A percentile compares a stretch with the other conserved stretches of the same genome.
Evolutionary conservation across 2,113 vertebrate genomes (phyloP).

Genomic region (Fukomys damarensis): DNA sequence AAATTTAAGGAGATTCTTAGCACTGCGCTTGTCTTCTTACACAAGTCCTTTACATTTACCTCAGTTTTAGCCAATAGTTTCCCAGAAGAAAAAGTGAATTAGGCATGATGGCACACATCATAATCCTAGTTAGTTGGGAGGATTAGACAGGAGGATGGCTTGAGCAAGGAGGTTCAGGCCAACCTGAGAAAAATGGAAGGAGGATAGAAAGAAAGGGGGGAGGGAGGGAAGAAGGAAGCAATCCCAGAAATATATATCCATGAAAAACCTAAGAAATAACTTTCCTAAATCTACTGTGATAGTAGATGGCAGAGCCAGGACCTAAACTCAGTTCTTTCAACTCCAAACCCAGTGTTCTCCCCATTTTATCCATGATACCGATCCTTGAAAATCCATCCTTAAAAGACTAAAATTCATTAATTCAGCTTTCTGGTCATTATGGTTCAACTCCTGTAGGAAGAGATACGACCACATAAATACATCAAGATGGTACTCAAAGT

Average conservation of each 20-base stretch:
- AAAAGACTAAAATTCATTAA: slow-evolving; percentile 24
- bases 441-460: not conserved
- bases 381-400: not conserved
- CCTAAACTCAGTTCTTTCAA: not conserved
- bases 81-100: slow-evolving; percentile 18
- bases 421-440: slow-evolving; percentile 13
- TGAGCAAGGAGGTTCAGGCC: not conserved
- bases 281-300: not conserved
- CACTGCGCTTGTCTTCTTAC: not conserved
- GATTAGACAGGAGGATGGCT: not conserved
- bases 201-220: not conserved
- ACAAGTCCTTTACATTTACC: slow-evolving; percentile 5
- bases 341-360: not conserved
- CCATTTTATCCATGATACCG: not conserved
- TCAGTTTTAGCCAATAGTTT: slow-evolving; percentile 14
- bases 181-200: not conserved
- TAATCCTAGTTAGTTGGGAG: not conserved
- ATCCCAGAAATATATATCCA: not conserved
- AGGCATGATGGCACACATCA: not conserved
- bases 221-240: not conserved
- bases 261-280: not conserved
- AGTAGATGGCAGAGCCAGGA: not conserved
- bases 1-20: slow-evolving; percentile 14
- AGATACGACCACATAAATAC: not conserved
- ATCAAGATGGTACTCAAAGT: slow-evolving; percentile 9